These are phyloP conservation scores for Poecilobothrus nobilitatus DNA, from an alignment of 2,888 invertebrate species.

Conservation along the genomic window DNA sequence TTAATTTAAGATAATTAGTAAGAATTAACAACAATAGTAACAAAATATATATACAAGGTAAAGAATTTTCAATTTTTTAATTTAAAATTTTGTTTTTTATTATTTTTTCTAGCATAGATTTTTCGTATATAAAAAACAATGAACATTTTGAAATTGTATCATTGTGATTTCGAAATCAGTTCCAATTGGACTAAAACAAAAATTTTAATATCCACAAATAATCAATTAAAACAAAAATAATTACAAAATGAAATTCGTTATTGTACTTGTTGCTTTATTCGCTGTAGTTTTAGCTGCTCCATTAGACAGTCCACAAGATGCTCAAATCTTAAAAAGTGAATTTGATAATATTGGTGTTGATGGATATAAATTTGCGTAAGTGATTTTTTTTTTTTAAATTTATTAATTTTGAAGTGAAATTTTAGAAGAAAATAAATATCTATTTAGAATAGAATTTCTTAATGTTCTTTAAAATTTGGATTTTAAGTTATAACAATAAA, in stretches of 20 bases:
- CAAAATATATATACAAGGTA: background rate
- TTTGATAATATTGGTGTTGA: conserved; percentile 49
- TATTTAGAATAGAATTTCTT: too few relatives aligned
- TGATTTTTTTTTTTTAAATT: conserved; percentile 10
- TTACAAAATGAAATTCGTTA: conserved; percentile 29
- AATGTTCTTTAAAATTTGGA: too few relatives aligned
- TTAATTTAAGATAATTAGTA: background rate
- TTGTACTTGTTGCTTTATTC: conserved; percentile 28
- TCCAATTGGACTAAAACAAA: background rate
- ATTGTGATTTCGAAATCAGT: background rate
- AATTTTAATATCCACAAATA: background rate
- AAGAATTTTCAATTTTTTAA: background rate
- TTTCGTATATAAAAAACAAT: background rate
- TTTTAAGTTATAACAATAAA: too few relatives aligned
- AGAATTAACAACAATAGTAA: background rate
- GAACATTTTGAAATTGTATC: background rate
- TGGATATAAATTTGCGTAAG: conserved; percentile 52
- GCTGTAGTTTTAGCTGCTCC: conserved; percentile 26
- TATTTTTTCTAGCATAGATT: too few relatives aligned
- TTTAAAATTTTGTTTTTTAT: background rate
- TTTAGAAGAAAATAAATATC: too few relatives aligned
- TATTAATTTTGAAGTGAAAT: too few relatives aligned
- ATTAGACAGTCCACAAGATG: conserved; percentile 25
- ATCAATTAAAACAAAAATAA: background rate
- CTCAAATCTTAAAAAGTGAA: conserved; percentile 31